Conservation (phyloP, 2,113 vertebrate species). For the Riparia riparia region DNA sequence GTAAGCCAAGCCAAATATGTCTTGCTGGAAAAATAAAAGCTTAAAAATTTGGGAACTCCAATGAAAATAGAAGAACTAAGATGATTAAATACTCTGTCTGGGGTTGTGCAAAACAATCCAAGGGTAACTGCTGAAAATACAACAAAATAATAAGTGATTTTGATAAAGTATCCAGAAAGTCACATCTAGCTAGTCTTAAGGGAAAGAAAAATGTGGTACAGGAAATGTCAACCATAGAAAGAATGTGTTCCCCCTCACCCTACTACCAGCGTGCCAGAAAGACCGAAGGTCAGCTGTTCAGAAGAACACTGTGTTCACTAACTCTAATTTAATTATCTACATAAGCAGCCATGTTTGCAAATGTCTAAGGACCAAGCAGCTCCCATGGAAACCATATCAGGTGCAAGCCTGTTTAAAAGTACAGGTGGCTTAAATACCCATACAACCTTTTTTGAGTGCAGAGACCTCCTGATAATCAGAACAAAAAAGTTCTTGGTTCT, state of each 20-base stretch:
- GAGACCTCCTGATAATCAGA: neutral
- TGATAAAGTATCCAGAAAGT: neutral
- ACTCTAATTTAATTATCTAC: constrained; percentile 50
- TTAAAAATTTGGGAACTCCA: neutral
- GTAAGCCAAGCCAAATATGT: neutral
- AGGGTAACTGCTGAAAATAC: neutral
- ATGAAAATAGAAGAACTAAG: neutral
- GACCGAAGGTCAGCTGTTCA: neutral
- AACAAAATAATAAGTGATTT: neutral
- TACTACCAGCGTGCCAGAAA: neutral
- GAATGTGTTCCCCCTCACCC: neutral
- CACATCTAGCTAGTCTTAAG: neutral
- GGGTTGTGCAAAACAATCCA: neutral
- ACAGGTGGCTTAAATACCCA: neutral
- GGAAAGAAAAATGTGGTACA: neutral
- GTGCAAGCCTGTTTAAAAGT: neutral
- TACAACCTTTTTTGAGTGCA: neutral
- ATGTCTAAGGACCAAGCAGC: constrained; percentile 36
- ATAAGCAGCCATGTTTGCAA: constrained; percentile 41
- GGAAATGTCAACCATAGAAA: neutral
- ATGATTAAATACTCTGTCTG: neutral
- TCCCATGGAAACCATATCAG: constrained; percentile 40
- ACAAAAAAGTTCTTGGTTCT: neutral
- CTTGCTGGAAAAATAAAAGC: neutral
- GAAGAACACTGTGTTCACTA: neutral